A percentile compares a stretch with the other conserved stretches of the same genome.
These are phyloP conservation scores for Cecropterus lyciades DNA, from an alignment of 1,140 invertebrate genomes.

Conservation along the genomic window DNA sequence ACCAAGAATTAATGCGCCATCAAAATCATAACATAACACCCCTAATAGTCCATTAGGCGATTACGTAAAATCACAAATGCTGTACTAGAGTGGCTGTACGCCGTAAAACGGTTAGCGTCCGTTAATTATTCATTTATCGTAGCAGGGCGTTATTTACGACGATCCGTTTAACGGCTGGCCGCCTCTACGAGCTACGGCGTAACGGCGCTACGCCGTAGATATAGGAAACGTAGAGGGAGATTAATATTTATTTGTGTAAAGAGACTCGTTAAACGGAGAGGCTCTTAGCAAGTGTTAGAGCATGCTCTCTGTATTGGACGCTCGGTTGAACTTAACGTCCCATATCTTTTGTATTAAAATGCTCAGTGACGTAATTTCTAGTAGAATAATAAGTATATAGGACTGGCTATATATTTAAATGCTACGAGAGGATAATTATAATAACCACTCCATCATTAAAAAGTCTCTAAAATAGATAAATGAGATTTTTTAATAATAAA, in stretches of 20 bases:
- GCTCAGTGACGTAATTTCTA: too few species aligned
- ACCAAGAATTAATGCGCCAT: constrained; percentile 15
- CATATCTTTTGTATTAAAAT: not conserved
- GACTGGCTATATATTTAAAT: too few species aligned
- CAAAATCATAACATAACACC: constrained; percentile 28
- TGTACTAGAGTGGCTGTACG: constrained; percentile 31
- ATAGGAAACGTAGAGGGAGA: constrained; percentile 37
- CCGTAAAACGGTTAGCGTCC: constrained; percentile 55
- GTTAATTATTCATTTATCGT: constrained; percentile 68
- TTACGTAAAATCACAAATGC: constrained; percentile 34
- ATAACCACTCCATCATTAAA: too few species aligned
- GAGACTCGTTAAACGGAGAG: constrained; percentile 20
- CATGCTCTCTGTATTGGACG: not conserved
- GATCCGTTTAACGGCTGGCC: constrained; percentile 59
- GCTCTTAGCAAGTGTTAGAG: constrained; percentile 12
- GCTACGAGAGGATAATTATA: too few species aligned
- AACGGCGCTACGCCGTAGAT: constrained; percentile 45
- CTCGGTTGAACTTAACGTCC: not conserved
- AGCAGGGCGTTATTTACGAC: constrained; percentile 59
- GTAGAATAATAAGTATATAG: too few species aligned
- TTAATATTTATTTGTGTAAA: constrained; percentile 47
- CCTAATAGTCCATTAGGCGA: constrained; percentile 28
- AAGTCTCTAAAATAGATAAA: too few species aligned
- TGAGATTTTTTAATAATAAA: too few species aligned
- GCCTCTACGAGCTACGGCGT: constrained; percentile 48